Evolutionary conservation across 2,113 vertebrate species (phyloP).

Genomic region (Chaetops frenatus): DNA sequence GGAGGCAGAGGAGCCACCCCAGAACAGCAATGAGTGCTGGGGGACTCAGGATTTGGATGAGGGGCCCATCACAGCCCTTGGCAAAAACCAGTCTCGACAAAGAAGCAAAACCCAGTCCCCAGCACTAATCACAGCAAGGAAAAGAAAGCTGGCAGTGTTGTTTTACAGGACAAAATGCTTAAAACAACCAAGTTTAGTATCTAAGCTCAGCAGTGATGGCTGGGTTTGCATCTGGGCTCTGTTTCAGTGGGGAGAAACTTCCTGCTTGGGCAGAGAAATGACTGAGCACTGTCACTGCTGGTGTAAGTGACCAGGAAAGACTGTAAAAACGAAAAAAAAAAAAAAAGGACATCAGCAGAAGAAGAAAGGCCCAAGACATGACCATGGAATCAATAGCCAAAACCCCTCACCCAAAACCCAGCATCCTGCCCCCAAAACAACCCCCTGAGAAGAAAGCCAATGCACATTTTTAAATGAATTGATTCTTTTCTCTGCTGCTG

Average conservation of each 20-base stretch:
- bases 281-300: neutral
- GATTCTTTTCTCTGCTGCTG: neutral
- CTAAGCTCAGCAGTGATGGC: neutral
- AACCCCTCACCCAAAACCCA: accelerated
- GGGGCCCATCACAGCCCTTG: neutral
- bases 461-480: neutral
- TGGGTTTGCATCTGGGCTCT: neutral
- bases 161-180: neutral
- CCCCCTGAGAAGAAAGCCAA: neutral
- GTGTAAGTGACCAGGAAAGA: neutral
- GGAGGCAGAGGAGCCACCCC: neutral
- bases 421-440: accelerated
- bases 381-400: neutral
- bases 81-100: neutral
- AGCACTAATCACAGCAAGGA: neutral
- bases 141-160: neutral
- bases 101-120: neutral
- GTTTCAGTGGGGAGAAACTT: neutral
- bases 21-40: neutral
- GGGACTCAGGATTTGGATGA: neutral
- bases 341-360: neutral
- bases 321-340: neutral
- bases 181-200: neutral
- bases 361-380: neutral
- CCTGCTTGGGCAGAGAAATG: neutral